Evolutionary conservation across 2,113 vertebrate genomes (phyloP), one percentile per base, ranked within the genome.

Genomic region (Salminus brasiliensis): DNA sequence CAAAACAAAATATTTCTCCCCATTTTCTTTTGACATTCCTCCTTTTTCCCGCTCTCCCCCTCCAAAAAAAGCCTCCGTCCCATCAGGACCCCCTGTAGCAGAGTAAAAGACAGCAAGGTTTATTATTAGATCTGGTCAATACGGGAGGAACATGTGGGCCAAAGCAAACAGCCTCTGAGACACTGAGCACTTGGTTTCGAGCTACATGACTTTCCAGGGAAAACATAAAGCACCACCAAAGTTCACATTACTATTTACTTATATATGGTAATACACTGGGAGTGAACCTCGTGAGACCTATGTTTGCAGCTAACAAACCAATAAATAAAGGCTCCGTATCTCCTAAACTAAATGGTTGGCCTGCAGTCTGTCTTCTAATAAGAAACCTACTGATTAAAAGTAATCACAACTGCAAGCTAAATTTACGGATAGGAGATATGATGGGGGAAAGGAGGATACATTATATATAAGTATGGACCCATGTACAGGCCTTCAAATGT

Each of bases 121-220:
- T 68, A 68, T 79, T 63, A 57, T 67, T 60, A 76, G 79, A 81
- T 80, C 57, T 60, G 78, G 45, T 29, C 67, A 57, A 84, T 67
- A 55, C 76, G 78, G 57, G 74, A 36, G 39, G 2, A 5, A 52
- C 53, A 59, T 74, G 70, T 66, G 72, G 82, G 78, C 74, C 68
- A 77, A 72, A 65, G 75, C 59, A 60, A 71, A 12, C 9, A 29
- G 23, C 43, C 53, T 27, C 11, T 5, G 36, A 74, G 32, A 52
- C 53, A 59, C 75, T 53, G 16, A 69, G 72, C 67, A 68, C 39
- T 68, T 45, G 36, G 43, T 68, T 68, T 43, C n/a, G 1, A 68
- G 9, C 39, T 68, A 23, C 12, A 36, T 16, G 5, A 68, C 43
- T 68, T 45, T 68, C 36, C 62, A 65, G 32, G 62, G 32, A 63